Base-by-base conservation (phyloP, 1,140 invertebrate genomes). In the Octopus sinensis region DNA sequence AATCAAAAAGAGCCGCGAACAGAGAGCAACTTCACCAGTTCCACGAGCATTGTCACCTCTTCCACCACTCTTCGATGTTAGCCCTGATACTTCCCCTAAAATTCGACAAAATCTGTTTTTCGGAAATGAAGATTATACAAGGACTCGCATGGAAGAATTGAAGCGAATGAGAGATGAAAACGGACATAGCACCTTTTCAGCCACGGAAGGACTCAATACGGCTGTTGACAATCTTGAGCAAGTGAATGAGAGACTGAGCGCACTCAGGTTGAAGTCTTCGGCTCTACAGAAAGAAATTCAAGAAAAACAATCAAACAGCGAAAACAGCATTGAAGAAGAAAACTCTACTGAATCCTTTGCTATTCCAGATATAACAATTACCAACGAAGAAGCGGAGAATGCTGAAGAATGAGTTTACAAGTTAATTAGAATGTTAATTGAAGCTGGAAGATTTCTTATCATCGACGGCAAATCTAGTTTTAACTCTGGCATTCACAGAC, bases 41-140 rank as follows among this genome's bases (percentile, higher is more conserved):
- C 5, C 17, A 6, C 68, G 68, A 73, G 17, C 68, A n/a, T 5
- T 73, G 7, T 73, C 68, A 17, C 68, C 68, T 13, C 68, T 73
- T 17, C 68, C 68, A n/a, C 68, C 68, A 73, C 68, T 73, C 30
- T 73, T 73, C 68, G 68, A 73, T 13, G 30, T 73, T 23, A 73
- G 68, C 13, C 68, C 68, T 13, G 13, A n/a, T 17, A 4, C 4
- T 6, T n/a, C 17, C 30, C 68, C 68, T 9, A 62, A 62, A 62
- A 5, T n/a, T 6, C 13, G 6, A 23, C 17, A 9, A 6, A n/a
- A 73, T 23, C 68, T 13, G 4, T 23, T 73, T 13, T n/a, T 73
- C 13, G 68, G 68, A 6, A 73, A 73, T 73, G 68, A 73, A 23
- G 5, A 4, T 73, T 73, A 73, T 17, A 17, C 6, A 17, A 23